phyloP scores from a whole-genome alignment of 2,797 vertebrate species.

The Myotis myotis region DNA sequence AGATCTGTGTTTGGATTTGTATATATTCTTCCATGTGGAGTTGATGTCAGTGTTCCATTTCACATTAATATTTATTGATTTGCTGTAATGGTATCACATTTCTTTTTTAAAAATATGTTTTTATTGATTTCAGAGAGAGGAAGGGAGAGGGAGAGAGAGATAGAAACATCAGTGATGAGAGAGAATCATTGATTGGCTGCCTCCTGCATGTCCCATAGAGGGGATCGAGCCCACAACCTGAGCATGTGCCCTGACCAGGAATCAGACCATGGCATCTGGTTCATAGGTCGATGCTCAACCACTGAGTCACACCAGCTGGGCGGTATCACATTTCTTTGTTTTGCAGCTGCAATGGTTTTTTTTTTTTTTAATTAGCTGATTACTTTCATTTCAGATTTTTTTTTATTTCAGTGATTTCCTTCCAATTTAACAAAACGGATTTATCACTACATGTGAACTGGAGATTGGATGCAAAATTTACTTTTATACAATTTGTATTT shows the following conservation, averaged over 20 bases:
- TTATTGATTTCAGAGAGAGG: too few species aligned
- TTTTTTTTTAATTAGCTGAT: neutral
- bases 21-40: neutral
- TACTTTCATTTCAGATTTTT: conserved; percentile 48
- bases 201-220: too few species aligned
- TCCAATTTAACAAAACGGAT: conserved; percentile 16
- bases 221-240: too few species aligned
- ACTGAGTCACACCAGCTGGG: too few species aligned
- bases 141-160: too few species aligned
- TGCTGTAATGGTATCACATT: neutral
- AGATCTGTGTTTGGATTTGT: neutral
- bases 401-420: neutral
- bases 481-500: conserved; percentile 43
- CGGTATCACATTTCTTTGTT: neutral
- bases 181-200: too few species aligned
- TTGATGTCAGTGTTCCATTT: neutral
- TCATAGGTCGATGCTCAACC: too few species aligned
- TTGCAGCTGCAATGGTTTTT: neutral
- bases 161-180: too few species aligned
- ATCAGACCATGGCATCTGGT: too few species aligned
- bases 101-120: neutral
- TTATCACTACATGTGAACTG: conserved; percentile 14
- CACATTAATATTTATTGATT: neutral
- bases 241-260: too few species aligned
- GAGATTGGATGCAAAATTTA: conserved; percentile 39